A percentile compares a stretch with the other conserved stretches of the same genome.
Evolutionary conservation across 2,797 vertebrate genomes (phyloP).

Genomic region (Protonibea diacanthus): DNA sequence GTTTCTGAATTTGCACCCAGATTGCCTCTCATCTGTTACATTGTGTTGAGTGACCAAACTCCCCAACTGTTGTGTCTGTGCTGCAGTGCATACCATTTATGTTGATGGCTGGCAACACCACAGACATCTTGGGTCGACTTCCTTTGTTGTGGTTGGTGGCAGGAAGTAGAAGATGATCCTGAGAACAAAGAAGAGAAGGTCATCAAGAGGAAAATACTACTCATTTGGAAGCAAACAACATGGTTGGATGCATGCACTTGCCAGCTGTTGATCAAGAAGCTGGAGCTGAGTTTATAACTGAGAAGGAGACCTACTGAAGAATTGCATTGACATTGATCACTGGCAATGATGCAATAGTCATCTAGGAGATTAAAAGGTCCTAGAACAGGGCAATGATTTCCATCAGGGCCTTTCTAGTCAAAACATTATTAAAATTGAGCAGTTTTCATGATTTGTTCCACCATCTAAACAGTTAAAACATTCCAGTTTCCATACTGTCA

Average conservation of each 20-base stretch:
- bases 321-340: not conserved
- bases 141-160: slow-evolving; percentile 97
- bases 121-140: slow-evolving; percentile 96
- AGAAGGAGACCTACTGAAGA: slow-evolving; percentile 11
- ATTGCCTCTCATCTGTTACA: slow-evolving; percentile 46
- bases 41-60: slow-evolving; percentile 32
- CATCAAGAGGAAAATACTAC: slow-evolving; percentile 28
- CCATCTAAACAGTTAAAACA: not conserved
- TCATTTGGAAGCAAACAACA: slow-evolving; percentile 21
- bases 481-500: not conserved
- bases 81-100: slow-evolving; percentile 90
- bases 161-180: slow-evolving; percentile 97
- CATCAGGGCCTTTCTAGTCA: slow-evolving; percentile 8
- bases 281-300: not conserved
- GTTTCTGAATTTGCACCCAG: slow-evolving; percentile 47
- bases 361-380: slow-evolving; percentile 1
- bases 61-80: slow-evolving; percentile 41
- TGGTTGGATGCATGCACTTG: not conserved
- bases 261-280: slow-evolving; percentile 13
- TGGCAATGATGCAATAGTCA: slow-evolving; percentile 9
- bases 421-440: not conserved
- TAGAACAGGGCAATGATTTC: slow-evolving; percentile 19
- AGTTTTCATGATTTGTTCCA: slow-evolving; percentile 1
- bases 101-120: slow-evolving; percentile 95
- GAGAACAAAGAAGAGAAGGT: slow-evolving; percentile 70